Conservation (phyloP, 2,888 invertebrate species). For the Eucera pruinosa region DNA sequence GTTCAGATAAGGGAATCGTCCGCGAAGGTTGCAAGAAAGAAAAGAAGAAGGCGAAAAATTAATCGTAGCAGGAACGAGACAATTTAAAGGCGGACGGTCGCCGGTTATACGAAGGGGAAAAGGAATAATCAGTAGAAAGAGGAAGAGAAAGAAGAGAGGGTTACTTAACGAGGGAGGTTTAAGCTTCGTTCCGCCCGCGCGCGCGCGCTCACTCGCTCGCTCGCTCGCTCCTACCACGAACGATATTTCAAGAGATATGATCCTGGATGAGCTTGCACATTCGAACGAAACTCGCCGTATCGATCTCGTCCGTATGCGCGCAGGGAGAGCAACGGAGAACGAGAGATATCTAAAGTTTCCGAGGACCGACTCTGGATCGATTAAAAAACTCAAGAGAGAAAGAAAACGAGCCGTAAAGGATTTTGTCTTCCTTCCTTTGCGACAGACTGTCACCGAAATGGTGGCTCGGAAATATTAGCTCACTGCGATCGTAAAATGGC, state of each 20-base stretch:
- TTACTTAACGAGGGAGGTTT: constrained; percentile 63
- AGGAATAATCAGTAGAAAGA: background rate
- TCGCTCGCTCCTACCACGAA: constrained; percentile 41
- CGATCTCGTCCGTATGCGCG: constrained; percentile 46
- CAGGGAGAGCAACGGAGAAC: background rate
- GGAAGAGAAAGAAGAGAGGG: constrained; percentile 29
- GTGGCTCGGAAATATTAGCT: no score
- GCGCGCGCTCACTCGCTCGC: constrained; percentile 30
- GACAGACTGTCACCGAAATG: no score
- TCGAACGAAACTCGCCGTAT: constrained; percentile 55
- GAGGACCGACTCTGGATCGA: constrained; percentile 45
- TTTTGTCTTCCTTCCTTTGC: constrained; percentile 45
- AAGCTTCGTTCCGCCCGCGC: constrained; percentile 59
- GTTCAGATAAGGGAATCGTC: constrained; percentile 47
- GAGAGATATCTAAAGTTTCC: constrained; percentile 40
- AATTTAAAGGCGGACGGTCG: constrained; percentile 43
- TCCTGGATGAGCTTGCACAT: constrained; percentile 66
- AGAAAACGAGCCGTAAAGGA: constrained; percentile 26
- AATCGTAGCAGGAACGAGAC: constrained; percentile 47
- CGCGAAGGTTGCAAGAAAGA: background rate
- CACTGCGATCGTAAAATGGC: no score
- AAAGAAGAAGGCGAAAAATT: constrained; percentile 17
- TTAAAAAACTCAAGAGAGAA: constrained; percentile 10
- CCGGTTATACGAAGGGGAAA: constrained; percentile 11
- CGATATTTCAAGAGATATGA: constrained; percentile 64